These are phyloP conservation scores for Laothoe populi DNA, from an alignment of 2,888 invertebrate genomes.

Conservation along the genomic window DNA sequence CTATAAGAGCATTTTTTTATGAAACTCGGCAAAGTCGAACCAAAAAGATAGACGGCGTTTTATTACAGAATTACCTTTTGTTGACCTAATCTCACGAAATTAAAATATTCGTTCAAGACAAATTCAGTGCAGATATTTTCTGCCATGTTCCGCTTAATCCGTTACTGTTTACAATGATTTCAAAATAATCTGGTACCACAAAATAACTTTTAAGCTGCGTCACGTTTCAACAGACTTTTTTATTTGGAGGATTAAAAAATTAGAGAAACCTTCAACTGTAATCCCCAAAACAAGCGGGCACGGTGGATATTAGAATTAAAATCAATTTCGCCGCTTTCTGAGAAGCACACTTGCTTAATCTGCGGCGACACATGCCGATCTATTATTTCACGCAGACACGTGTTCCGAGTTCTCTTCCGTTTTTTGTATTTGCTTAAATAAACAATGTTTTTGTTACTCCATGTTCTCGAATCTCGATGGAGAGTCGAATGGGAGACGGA, in stretches of 20 bases:
- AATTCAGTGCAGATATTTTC: background rate
- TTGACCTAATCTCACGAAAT: background rate
- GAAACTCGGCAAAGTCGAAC: too few species aligned
- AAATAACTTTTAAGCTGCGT: constrained; percentile 24
- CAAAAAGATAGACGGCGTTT: too few species aligned
- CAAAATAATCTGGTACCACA: constrained; percentile 20
- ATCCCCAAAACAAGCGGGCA: constrained; percentile 68
- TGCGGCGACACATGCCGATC: constrained; percentile 65
- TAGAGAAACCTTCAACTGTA: constrained; percentile 49
- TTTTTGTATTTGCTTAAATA: constrained; percentile 47
- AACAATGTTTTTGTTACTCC: constrained; percentile 31
- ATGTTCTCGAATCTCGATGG: constrained; percentile 38
- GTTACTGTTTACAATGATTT: background rate
- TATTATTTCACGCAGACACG: constrained; percentile 73
- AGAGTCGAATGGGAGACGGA: background rate
- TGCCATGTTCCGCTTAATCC: background rate
- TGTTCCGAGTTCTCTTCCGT: constrained; percentile 57
- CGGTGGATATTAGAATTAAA: constrained; percentile 55
- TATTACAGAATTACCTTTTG: constrained; percentile 9
- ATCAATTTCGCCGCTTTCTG: constrained; percentile 68
- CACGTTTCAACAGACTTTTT: constrained; percentile 32
- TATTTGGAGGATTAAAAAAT: constrained; percentile 28
- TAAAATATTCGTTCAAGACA: background rate
- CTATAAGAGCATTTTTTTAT: too few species aligned
- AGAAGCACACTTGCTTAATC: constrained; percentile 81